A percentile compares a stretch with the other conserved stretches of the same genome.
Evolutionary conservation across 2,888 invertebrate species (phyloP).

Genomic region (Acanthosepion lycidas): DNA sequence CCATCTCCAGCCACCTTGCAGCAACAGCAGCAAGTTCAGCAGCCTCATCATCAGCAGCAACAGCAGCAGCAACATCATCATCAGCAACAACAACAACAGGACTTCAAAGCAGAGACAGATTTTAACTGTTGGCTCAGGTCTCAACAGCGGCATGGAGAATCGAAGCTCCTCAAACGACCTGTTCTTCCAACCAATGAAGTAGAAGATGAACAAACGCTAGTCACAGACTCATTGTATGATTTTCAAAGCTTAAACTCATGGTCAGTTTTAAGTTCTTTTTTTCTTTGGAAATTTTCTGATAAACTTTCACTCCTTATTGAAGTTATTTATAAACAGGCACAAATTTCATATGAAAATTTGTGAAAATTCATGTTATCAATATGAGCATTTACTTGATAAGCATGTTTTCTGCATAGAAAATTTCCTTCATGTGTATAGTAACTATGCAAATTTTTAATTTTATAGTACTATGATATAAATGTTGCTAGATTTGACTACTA

Average conservation of each 20-base stretch:
- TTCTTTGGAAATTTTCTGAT: neutral
- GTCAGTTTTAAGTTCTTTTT: constrained; percentile 77
- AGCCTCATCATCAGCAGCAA: constrained; percentile 45
- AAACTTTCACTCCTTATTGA: too few species aligned
- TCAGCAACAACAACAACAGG: constrained; percentile 38
- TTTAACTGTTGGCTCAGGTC: constrained; percentile 44
- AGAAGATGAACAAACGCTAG: constrained; percentile 85
- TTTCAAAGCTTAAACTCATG: constrained; percentile 89
- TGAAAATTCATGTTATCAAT: too few species aligned
- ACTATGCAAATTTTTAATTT: too few species aligned
- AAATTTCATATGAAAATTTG: too few species aligned
- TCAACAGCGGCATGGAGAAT: constrained; percentile 45
- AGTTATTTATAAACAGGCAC: too few species aligned
- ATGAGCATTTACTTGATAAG: too few species aligned
- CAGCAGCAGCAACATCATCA: constrained; percentile 1
- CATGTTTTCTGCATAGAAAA: too few species aligned
- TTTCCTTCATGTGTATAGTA: too few species aligned
- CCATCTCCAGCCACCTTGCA: constrained; percentile 35
- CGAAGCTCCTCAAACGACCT: constrained; percentile 82
- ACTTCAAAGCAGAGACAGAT: constrained; percentile 38
- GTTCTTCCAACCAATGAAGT: constrained; percentile 85
- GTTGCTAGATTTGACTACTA: too few species aligned
- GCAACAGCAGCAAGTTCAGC: constrained; percentile 58
- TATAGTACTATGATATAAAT: too few species aligned
- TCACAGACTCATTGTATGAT: constrained; percentile 82